Evolutionary conservation across 1,140 invertebrate species (phyloP).

Genomic region (Zelostemma sp.): DNA sequence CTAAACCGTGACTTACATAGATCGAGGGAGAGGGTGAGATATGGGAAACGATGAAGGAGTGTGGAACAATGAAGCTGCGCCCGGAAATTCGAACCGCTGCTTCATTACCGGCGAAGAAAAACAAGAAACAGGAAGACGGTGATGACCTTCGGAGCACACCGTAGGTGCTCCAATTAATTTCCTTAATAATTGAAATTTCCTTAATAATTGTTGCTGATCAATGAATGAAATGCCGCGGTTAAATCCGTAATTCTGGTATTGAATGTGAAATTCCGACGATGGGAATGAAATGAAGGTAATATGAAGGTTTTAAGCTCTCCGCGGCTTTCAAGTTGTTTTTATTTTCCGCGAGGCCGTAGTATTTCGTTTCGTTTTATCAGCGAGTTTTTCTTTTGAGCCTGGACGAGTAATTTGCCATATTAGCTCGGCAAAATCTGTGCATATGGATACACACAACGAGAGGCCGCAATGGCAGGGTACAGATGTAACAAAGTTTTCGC

Average conservation of each 20-base stretch:
- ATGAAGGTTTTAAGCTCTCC: too few species aligned
- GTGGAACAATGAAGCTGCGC: background rate
- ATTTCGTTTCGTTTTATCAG: constrained; percentile 31
- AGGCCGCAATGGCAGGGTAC: constrained; percentile 16
- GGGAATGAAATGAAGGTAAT: too few species aligned
- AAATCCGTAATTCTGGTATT: too few species aligned
- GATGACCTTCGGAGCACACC: too few species aligned
- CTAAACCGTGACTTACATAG: constrained; percentile 23
- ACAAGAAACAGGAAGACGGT: too few species aligned
- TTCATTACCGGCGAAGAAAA: background rate
- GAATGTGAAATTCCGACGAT: too few species aligned
- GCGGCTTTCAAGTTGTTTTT: too few species aligned
- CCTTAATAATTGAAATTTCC: too few species aligned
- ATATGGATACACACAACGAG: constrained; percentile 31
- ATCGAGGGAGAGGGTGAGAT: constrained; percentile 7
- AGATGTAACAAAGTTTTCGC: constrained; percentile 32
- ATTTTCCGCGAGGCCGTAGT: background rate
- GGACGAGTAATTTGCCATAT: constrained; percentile 39
- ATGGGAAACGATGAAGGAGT: constrained; percentile 1
- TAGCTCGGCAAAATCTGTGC: constrained; percentile 47
- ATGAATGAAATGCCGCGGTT: too few species aligned
- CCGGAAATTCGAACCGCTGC: background rate
- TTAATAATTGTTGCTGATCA: too few species aligned
- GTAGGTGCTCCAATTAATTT: too few species aligned
- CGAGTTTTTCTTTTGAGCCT: constrained; percentile 22